Percentiles rank a stretch among this genome's conserved stretches.
Evolutionary conservation across 2,113 vertebrate species (phyloP).

Genomic region (Ginglymostoma cirratum): DNA sequence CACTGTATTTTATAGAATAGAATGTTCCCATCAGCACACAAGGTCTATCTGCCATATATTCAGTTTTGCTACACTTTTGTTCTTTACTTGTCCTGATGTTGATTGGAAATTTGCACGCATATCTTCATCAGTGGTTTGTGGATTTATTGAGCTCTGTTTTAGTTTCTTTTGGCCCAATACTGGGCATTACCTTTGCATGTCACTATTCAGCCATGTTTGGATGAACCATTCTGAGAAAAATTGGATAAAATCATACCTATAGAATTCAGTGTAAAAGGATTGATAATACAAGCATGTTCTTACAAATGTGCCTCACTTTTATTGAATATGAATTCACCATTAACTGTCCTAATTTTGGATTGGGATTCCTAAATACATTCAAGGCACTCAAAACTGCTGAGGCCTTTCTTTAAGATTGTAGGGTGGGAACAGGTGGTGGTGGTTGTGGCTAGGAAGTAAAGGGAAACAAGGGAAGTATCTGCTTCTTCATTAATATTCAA

Average conservation of each 20-base stretch:
- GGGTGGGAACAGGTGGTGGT: not conserved
- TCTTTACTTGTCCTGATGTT: not conserved
- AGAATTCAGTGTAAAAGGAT: not conserved
- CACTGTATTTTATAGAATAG: not conserved
- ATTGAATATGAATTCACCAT: not conserved
- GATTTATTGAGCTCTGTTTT: not conserved
- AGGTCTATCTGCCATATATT: not conserved
- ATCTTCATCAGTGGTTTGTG: not conserved
- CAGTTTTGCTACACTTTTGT: not conserved
- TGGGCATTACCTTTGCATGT: too few relatives aligned
- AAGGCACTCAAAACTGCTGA: not conserved
- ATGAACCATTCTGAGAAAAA: not conserved
- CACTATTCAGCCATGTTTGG: too few relatives aligned
- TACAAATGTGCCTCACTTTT: not conserved
- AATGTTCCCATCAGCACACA: not conserved
- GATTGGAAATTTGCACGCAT: not conserved
- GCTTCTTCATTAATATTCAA: not conserved
- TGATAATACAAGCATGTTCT: not conserved
- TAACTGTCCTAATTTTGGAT: not conserved
- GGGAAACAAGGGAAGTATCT: not conserved
- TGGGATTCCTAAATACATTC: not conserved
- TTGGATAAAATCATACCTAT: not conserved
- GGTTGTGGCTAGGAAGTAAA: not conserved
- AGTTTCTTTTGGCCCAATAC: not conserved
- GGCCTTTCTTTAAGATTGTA: not conserved